These are phyloP conservation scores for Parasteatoda tepidariorum DNA, from an alignment of 1,140 invertebrate genomes.

Conservation along the genomic window DNA sequence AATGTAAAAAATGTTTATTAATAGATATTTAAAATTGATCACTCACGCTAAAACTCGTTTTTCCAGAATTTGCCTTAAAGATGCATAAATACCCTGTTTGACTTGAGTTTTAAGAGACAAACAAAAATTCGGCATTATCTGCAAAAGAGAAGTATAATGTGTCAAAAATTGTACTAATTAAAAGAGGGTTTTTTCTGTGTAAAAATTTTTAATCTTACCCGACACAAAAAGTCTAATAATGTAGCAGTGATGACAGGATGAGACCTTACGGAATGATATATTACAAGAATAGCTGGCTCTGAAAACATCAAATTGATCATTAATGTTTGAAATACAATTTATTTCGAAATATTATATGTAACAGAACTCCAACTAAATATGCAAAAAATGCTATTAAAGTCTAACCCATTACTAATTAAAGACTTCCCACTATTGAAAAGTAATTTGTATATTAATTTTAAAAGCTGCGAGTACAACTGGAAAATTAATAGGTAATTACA, in stretches of 20 bases:
- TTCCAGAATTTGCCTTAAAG: conserved; percentile 91
- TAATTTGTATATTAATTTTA: too few relatives aligned
- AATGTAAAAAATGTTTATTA: too few relatives aligned
- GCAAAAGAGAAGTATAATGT: conserved; percentile 61
- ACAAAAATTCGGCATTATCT: conserved; percentile 95
- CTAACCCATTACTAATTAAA: too few relatives aligned
- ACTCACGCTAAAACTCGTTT: conserved; percentile 85
- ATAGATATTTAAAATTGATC: too few relatives aligned
- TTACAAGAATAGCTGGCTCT: conserved; percentile 97
- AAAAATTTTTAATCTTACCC: conserved; percentile 72
- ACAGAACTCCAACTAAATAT: too few relatives aligned
- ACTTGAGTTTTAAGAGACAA: conserved; percentile 86
- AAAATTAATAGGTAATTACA: too few relatives aligned
- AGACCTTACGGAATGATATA: conserved; percentile 96
- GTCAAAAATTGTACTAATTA: conserved; percentile 28
- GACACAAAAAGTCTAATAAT: conserved; percentile 93
- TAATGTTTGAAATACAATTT: too few relatives aligned
- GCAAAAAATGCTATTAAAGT: too few relatives aligned
- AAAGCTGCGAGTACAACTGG: too few relatives aligned
- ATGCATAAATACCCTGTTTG: conserved; percentile 88
- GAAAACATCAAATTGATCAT: too few relatives aligned
- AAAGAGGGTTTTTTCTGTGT: background rate
- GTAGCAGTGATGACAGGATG: conserved; percentile 96
- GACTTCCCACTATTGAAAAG: too few relatives aligned
- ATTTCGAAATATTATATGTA: too few relatives aligned